Base-by-base conservation (phyloP, 1,140 invertebrate genomes). In the Ceratosolen solmsi region DNA sequence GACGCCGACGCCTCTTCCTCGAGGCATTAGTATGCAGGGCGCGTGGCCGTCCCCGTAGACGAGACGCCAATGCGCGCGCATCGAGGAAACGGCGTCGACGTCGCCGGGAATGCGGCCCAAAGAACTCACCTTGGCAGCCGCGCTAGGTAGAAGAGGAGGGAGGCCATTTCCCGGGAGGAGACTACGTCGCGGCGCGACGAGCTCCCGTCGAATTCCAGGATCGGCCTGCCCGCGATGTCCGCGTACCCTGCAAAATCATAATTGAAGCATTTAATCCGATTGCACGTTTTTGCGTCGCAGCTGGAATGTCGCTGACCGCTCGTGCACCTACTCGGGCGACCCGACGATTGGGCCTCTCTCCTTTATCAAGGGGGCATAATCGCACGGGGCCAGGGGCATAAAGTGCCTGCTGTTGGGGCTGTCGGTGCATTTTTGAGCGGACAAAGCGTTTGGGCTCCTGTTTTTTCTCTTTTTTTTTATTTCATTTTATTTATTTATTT, bases 121-220 rank as follows among this genome's bases (percentile, higher is more conserved):
- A n/a, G 46, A 65, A 84, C 83, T 85, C 88, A 92, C 91, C 90
- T 91, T 86, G 88, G 89, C 70, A 92, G 86, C 84, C 90, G 89
- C 30, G 87, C 84, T 87, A 92, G 90, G 87, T 92, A 92, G 86
- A 91, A 87, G 25, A 92, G 86, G 86, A 90, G 90, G 71, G 89
- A 88, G 56, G 91, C 88, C 70, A 90, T 87, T 84, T 92, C 90
- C 80, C 87, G 86, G 63, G 89, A 87, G n/a, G 88, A 88, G 20
- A 90, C 84, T 30, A 85, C 83, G 56, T 90, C 87, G 68, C 87
- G 87, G 65, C 84, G 86, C 73, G 85, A 82, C 25, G 86, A 84
- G 25, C 87, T 84, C 78, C 88, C 88, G 77, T 89, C 88, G 84
- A 90, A 92, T 79, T 90, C 90, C 68, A 92, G 82, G 30, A 92